Evolutionary conservation across 2,888 invertebrate genomes (phyloP).

Genomic region (Uloborus plumipes): DNA sequence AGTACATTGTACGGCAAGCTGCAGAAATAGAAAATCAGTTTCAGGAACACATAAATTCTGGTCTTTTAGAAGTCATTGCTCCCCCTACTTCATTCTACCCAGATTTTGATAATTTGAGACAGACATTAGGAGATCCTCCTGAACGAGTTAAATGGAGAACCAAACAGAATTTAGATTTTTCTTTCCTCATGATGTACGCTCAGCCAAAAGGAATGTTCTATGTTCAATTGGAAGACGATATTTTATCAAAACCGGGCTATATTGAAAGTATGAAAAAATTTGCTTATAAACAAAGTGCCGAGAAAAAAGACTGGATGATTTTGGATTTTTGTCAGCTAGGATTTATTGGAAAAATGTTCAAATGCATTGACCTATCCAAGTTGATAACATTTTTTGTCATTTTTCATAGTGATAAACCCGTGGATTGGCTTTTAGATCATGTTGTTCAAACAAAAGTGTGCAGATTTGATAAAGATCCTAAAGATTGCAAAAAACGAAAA

Average conservation of each 20-base stretch:
- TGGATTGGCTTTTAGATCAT: constrained; percentile 95
- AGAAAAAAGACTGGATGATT: constrained; percentile 87
- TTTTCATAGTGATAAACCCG: constrained; percentile 95
- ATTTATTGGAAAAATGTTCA: constrained; percentile 90
- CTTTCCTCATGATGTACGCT: constrained; percentile 94
- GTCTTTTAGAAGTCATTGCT: constrained; percentile 89
- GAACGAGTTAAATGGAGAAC: constrained; percentile 83
- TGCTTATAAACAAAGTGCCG: constrained; percentile 82
- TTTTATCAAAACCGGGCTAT: constrained; percentile 85
- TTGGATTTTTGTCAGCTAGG: constrained; percentile 94
- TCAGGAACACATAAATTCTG: constrained; percentile 80
- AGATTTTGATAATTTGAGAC: constrained; percentile 78
- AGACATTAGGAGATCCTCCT: constrained; percentile 82
- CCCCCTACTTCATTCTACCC: constrained; percentile 91
- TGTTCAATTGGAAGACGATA: constrained; percentile 92
- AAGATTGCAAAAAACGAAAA: constrained; percentile 85
- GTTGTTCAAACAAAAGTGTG: constrained; percentile 90
- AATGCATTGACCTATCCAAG: constrained; percentile 86
- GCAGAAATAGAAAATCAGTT: constrained; percentile 83
- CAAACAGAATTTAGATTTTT: constrained; percentile 94
- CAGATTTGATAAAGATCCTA: constrained; percentile 76
- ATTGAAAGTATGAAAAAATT: constrained; percentile 87
- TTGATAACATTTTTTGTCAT: constrained; percentile 93
- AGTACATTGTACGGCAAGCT: constrained; percentile 82
- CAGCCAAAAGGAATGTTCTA: constrained; percentile 90